These are phyloP conservation scores for Odontophorus gujanensis DNA, from an alignment of 2,113 vertebrate species.

Conservation along the genomic window DNA sequence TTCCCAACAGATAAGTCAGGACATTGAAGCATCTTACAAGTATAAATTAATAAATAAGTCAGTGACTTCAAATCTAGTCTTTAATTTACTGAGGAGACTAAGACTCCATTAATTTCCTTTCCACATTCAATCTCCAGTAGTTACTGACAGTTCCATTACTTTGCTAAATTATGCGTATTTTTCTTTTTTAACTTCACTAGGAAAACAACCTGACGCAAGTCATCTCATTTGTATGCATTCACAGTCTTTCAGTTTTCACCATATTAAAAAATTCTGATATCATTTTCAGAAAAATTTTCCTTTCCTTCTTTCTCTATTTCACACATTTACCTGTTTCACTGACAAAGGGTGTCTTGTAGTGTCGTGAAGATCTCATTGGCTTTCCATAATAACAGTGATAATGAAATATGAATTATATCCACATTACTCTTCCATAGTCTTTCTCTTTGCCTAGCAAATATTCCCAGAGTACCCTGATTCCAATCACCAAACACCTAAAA, in stretches of 20 bases:
- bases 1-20: background rate
- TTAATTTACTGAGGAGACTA: background rate
- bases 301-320: background rate
- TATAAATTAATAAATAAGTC: background rate
- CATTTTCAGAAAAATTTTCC: background rate
- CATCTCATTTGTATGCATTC: background rate
- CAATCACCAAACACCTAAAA: background rate
- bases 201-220: background rate
- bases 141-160: background rate
- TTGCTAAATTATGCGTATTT: background rate
- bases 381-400: background rate
- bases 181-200: background rate
- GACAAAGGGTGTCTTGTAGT: background rate
- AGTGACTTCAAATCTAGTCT: background rate
- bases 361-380: accelerated
- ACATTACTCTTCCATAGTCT: background rate
- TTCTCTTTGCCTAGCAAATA: background rate
- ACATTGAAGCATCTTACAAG: background rate
- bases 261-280: background rate
- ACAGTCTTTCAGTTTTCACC: background rate
- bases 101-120: background rate
- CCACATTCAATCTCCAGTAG: background rate
- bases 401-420: background rate
- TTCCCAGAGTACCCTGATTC: background rate
- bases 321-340: background rate